Conservation (phyloP, 2,888 invertebrate species). For the Nomada ferruginata region DNA sequence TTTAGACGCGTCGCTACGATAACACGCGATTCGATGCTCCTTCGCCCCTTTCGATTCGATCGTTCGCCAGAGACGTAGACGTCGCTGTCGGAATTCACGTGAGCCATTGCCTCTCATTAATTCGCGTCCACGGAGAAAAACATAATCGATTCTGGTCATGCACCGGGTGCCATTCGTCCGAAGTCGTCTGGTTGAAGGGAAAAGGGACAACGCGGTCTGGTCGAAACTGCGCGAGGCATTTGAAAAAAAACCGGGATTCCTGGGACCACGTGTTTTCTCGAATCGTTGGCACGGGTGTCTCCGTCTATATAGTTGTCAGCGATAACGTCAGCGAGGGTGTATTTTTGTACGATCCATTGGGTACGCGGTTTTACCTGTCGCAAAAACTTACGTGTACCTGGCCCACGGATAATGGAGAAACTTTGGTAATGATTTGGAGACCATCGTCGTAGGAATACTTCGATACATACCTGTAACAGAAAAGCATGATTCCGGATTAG, state of each 20-base stretch:
- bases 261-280: constrained; percentile 44
- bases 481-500: constrained; percentile 13
- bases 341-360: constrained; percentile 10
- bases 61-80: constrained; percentile 11
- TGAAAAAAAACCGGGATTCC: constrained; percentile 41
- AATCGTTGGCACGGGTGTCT: constrained; percentile 15
- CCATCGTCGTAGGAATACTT: background rate
- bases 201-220: constrained; percentile 14
- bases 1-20: constrained; percentile 71
- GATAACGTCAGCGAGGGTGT: constrained; percentile 35
- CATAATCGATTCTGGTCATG: constrained; percentile 64
- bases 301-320: constrained; percentile 54
- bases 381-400: constrained; percentile 13
- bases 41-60: constrained; percentile 22
- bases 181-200: constrained; percentile 7
- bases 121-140: constrained; percentile 65
- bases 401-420: too few relatives aligned
- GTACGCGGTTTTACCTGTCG: constrained; percentile 8
- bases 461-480: constrained; percentile 51
- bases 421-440: background rate
- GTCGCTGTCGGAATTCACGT: constrained; percentile 59
- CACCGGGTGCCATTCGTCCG: constrained; percentile 44
- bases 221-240: constrained; percentile 38
- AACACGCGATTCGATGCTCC: constrained; percentile 68
- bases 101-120: constrained; percentile 61